phyloP scores from a whole-genome alignment of 92 coral and sea anemone genomes.

The Heteractis magnifica region DNA sequence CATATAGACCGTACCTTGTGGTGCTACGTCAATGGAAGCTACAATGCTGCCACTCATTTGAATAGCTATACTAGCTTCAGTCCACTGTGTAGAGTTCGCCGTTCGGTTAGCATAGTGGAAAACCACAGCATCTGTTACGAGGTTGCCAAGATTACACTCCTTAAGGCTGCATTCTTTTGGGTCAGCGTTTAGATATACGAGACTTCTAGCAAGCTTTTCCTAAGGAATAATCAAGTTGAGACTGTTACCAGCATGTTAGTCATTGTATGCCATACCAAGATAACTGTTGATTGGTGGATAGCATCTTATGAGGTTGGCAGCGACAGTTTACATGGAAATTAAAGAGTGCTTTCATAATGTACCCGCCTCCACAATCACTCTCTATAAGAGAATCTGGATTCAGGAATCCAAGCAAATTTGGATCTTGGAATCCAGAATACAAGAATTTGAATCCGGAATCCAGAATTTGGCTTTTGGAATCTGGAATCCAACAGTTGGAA shows the following conservation, averaged over 20 bases:
- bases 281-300: too few relatives aligned
- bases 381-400: too few relatives aligned
- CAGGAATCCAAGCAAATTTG: too few relatives aligned
- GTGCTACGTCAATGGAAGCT: conserved; percentile 61
- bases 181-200: conserved; percentile 59
- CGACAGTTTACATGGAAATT: too few relatives aligned
- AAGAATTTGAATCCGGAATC: too few relatives aligned
- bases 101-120: conserved; percentile 66
- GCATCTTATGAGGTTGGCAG: too few relatives aligned
- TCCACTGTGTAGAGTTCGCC: conserved; percentile 62
- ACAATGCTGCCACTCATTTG: conserved; percentile 64
- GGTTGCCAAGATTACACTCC: conserved; percentile 80
- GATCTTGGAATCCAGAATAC: neutral
- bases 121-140: conserved; percentile 80
- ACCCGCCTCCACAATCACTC: too few relatives aligned
- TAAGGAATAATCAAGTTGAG: conserved; percentile 13
- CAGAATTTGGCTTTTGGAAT: too few relatives aligned
- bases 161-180: conserved; percentile 45
- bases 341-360: too few relatives aligned
- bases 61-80: conserved; percentile 66
- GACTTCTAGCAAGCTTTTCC: conserved; percentile 63
- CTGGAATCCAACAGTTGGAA: too few relatives aligned
- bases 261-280: too few relatives aligned
- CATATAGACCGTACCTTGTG: conserved; percentile 47
- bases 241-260: too few relatives aligned